Conservation (phyloP, 2,888 invertebrate genomes). For the Sussaba pulchella region DNA sequence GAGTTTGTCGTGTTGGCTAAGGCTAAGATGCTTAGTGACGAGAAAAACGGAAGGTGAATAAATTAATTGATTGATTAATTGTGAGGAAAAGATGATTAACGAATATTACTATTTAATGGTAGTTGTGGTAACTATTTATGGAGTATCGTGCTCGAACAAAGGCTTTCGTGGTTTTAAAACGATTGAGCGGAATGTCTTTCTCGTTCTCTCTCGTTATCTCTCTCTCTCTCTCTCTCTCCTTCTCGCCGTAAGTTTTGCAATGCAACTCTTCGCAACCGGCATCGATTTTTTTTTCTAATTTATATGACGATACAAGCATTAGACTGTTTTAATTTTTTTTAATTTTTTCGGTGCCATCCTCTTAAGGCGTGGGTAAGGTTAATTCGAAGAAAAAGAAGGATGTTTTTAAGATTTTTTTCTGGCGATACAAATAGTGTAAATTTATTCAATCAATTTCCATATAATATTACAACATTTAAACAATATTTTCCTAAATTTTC, state of each 20-base stretch:
- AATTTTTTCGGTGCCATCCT: too few species aligned
- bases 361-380: too few species aligned
- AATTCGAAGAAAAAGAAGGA: too few species aligned
- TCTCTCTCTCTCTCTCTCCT: too few species aligned
- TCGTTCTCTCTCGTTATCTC: too few species aligned
- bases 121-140: neutral
- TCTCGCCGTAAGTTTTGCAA: constrained; percentile 11
- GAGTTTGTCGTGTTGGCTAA: constrained; percentile 43
- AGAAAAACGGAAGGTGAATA: neutral
- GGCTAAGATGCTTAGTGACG: constrained; percentile 48
- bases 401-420: too few species aligned
- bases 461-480: too few species aligned
- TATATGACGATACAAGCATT: too few species aligned
- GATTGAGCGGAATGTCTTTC: constrained; percentile 6
- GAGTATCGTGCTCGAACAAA: constrained; percentile 20
- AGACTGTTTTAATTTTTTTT: neutral
- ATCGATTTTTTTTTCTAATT: neutral
- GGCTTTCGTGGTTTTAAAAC: neutral
- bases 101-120: constrained; percentile 17
- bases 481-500: too few species aligned
- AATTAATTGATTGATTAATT: neutral
- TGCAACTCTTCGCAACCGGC: constrained; percentile 12
- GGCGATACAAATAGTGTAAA: too few species aligned
- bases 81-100: neutral
- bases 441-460: too few species aligned